Evolutionary conservation across 2,113 vertebrate genomes (phyloP), one percentile per base, ranked within the genome.

Genomic region (Notothenia coriiceps): DNA sequence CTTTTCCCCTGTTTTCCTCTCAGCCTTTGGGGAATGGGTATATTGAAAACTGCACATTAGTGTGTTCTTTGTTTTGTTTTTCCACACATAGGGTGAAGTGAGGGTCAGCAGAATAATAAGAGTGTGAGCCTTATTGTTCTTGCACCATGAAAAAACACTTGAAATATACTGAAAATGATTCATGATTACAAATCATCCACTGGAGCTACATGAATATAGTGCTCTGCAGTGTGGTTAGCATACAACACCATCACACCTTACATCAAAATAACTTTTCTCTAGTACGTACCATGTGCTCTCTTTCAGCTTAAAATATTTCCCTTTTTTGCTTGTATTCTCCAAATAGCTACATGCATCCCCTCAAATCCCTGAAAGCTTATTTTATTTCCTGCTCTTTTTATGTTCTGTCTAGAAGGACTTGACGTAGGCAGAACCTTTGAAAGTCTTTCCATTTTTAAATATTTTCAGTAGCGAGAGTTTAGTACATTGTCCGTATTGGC

Each of bases 21-120:
- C 11, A 17, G 18, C 73, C 20, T 56, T 25, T 54, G 11, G 29
- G 40, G 22, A 47, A 5, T 68, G 3, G 43, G 17, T 77, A 66
- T 64, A 6, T 62, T 82, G 1, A 47, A 65, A 61, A 73, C 29
- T 63, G 33, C 40, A 43, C 47, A 20, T 35, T 77, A 20, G 15
- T 51, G 2, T 54, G 20, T 7, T 12, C 67, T 43, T 51, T 33
- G 7, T 67, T 8, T 33, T 49, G 33, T 52, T 62, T 35, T 47
- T 59, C 3, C 63, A 44, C n/a, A 64, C 75, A 0, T 15, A 52
- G 5, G 13, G 40, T 50, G 14, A 71, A 56, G 33, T 29, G 2
- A 33, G 4, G 6, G 14, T 65, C 6, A 1, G 10, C 17, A 70
- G 47, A 10, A 2, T 44, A 57, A 44, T 17, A 0, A 11, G 22